Conservation (phyloP, 2,888 invertebrate genomes). For the Lithophane leautieri region DNA sequence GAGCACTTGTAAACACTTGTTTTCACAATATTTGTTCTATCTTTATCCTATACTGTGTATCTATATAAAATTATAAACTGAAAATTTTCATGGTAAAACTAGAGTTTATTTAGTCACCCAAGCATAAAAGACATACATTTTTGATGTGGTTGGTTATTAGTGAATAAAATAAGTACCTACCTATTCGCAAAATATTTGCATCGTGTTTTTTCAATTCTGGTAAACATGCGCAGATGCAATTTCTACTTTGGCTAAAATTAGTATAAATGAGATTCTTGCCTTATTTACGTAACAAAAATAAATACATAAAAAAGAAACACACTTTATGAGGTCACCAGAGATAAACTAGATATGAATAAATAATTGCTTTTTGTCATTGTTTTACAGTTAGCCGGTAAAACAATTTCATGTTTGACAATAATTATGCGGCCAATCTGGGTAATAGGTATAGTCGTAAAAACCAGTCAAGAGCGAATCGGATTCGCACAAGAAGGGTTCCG, state of each 20-base stretch:
- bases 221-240: background rate
- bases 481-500: no score
- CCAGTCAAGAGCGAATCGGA: no score
- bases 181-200: background rate
- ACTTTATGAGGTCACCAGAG: conserved; percentile 9
- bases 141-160: background rate
- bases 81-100: background rate
- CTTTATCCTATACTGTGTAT: background rate
- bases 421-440: no score
- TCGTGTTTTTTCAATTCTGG: background rate
- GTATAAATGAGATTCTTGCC: background rate
- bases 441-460: background rate
- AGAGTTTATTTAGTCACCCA: no score
- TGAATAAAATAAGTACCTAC: background rate
- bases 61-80: background rate
- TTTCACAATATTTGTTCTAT: conserved; percentile 37
- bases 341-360: conserved; percentile 9
- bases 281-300: background rate
- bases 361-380: conserved; percentile 12
- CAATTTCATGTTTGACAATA: background rate
- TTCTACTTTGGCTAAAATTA: background rate
- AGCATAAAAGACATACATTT: background rate
- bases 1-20: conserved; percentile 33
- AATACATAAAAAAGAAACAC: background rate
- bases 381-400: conserved; percentile 14